Evolutionary conservation across 2,797 vertebrate species (phyloP).

Genomic region (Muscicapa striata): DNA sequence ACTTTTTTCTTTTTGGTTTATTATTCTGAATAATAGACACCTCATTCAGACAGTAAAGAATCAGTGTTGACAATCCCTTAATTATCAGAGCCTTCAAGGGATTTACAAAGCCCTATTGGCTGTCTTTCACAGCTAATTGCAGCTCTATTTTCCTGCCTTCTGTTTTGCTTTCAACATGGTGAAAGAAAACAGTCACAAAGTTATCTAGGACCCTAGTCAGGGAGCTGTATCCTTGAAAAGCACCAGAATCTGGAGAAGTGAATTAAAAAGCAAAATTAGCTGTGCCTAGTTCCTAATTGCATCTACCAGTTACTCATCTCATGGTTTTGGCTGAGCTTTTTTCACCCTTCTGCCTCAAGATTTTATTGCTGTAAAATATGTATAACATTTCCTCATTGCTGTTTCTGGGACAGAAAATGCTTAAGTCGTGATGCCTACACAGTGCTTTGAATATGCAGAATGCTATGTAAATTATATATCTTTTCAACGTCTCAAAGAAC

Average conservation of each 20-base stretch:
- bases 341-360: background rate
- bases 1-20: background rate
- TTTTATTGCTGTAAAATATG: slow-evolving; percentile 10
- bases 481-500: slow-evolving; percentile 18
- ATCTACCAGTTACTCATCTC: background rate
- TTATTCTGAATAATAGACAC: background rate
- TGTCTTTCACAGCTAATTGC: slow-evolving; percentile 2
- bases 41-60: background rate
- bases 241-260: background rate
- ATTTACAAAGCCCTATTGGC: background rate
- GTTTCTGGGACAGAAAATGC: slow-evolving; percentile 5
- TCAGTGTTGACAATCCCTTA: background rate
- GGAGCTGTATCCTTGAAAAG: background rate
- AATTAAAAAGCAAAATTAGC: background rate
- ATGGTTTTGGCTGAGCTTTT: background rate
- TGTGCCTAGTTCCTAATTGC: background rate
- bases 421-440: background rate
- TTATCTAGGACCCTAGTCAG: background rate
- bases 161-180: background rate
- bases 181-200: slow-evolving; percentile 1
- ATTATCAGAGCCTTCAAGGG: slow-evolving; percentile 16
- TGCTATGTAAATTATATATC: background rate
- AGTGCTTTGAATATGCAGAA: slow-evolving; percentile 9
- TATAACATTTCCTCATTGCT: background rate
- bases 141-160: background rate